phyloP scores from a whole-genome alignment of 2,113 vertebrate genomes.

The Bombycilla garrulus region DNA sequence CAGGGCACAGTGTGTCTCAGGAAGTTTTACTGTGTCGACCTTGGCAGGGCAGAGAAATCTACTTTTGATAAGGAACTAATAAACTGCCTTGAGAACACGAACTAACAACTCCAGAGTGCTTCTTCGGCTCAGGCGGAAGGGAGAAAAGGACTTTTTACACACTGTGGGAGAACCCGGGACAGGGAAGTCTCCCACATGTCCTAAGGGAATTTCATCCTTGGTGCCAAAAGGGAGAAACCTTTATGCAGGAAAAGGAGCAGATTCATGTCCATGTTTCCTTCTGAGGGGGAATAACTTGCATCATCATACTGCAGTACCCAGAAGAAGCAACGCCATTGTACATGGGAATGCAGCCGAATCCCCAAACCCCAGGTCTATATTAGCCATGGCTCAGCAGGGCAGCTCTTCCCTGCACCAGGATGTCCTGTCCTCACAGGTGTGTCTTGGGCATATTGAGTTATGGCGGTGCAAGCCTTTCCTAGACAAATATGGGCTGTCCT shows the following conservation, averaged over 20 bases:
- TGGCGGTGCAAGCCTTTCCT: not conserved
- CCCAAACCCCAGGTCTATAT: not conserved
- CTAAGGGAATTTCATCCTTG: not conserved
- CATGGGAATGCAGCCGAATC: not conserved
- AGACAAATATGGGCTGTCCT: accelerated
- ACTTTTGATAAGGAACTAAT: too few relatives aligned
- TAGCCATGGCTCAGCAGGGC: not conserved
- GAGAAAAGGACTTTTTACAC: too few relatives aligned
- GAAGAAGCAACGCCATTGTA: not conserved
- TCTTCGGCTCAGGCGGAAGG: too few relatives aligned
- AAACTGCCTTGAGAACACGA: too few relatives aligned
- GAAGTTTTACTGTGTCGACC: too few relatives aligned
- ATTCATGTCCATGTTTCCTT: not conserved
- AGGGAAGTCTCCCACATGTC: too few relatives aligned
- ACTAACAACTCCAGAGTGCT: too few relatives aligned
- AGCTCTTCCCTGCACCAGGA: not conserved
- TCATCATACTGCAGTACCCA: accelerated
- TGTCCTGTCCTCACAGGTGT: not conserved
- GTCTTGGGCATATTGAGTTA: not conserved
- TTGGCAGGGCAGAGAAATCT: too few relatives aligned
- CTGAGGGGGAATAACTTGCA: not conserved
- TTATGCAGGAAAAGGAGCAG: not conserved
- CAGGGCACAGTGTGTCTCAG: too few relatives aligned
- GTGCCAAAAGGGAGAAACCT: not conserved
- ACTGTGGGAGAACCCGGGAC: too few relatives aligned